These are phyloP conservation scores for Mellilla xanthometata DNA, from an alignment of 2,888 invertebrate genomes.

Conservation along the genomic window DNA sequence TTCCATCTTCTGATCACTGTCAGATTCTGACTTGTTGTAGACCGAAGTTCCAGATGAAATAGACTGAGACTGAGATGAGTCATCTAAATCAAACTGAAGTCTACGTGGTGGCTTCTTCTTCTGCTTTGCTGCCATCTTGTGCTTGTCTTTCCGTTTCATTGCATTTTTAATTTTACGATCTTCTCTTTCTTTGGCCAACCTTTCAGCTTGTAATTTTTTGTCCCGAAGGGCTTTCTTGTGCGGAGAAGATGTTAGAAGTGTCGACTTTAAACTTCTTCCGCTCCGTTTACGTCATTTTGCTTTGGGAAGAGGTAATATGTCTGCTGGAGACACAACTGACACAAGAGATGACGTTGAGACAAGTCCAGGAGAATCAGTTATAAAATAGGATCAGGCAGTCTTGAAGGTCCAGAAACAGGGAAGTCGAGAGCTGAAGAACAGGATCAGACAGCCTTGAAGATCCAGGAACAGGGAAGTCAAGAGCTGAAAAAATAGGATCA, in stretches of 20 bases:
- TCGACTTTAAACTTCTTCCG: slow-evolving; percentile 14
- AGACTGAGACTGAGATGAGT: slow-evolving; percentile 6
- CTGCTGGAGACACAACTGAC: slow-evolving; percentile 13
- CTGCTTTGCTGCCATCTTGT: slow-evolving; percentile 5
- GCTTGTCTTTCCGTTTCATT: slow-evolving; percentile 13
- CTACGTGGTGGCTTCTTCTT: slow-evolving; percentile 3
- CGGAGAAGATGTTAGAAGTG: slow-evolving; percentile 5
- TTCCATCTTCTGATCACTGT: slow-evolving; percentile 4
- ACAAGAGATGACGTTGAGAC: slow-evolving; percentile 10
- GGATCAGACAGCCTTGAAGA: slow-evolving; percentile 13
- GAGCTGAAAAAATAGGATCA: background rate
- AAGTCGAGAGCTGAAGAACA: slow-evolving; percentile 4
- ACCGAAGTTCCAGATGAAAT: slow-evolving; percentile 5
- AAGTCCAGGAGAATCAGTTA: slow-evolving; percentile 7
- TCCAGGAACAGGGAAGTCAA: slow-evolving; percentile 12
- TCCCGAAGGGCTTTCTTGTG: slow-evolving; percentile 14
- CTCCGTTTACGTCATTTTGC: slow-evolving; percentile 10
- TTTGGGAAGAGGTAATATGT: slow-evolving; percentile 12
- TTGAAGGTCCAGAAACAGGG: slow-evolving; percentile 10
- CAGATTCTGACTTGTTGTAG: slow-evolving; percentile 4
- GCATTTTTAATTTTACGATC: slow-evolving; percentile 13
- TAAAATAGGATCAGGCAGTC: slow-evolving; percentile 1
- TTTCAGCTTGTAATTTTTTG: slow-evolving; percentile 14
- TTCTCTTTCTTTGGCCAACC: slow-evolving; percentile 10
- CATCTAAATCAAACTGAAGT: slow-evolving; percentile 3